Evolutionary conservation across 2,888 invertebrate species (phyloP).

Genomic region (Lithosia quadra): DNA sequence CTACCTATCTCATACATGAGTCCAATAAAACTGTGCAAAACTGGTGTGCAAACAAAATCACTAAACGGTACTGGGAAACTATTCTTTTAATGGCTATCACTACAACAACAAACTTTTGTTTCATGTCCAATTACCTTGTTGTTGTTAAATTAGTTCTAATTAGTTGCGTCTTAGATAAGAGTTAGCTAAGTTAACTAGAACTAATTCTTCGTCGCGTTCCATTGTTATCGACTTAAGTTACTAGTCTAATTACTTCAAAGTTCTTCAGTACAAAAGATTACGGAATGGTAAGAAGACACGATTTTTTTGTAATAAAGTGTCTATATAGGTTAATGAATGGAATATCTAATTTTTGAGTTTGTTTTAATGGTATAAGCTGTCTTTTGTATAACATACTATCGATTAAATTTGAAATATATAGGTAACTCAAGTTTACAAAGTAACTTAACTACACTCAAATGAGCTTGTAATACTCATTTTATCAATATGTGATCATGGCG

Average conservation of each 20-base stretch:
- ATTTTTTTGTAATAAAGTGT: neutral
- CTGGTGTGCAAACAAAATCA: neutral
- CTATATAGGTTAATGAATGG: neutral
- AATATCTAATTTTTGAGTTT: neutral
- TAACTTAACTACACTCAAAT: too few relatives aligned
- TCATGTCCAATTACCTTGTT: neutral
- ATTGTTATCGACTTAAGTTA: slow-evolving; percentile 26
- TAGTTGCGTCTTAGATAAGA: slow-evolving; percentile 28
- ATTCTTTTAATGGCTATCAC: neutral
- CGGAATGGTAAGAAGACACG: neutral
- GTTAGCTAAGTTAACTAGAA: slow-evolving; percentile 22
- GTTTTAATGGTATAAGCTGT: neutral
- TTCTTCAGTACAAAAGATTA: slow-evolving; percentile 3
- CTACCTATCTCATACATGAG: too few relatives aligned
- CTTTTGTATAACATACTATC: neutral
- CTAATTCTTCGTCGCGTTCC: slow-evolving; percentile 24
- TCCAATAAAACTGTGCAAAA: neutral
- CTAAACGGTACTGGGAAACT: neutral
- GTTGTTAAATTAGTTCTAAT: slow-evolving; percentile 25
- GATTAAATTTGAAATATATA: neutral
- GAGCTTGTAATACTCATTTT: too few relatives aligned
- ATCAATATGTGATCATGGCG: too few relatives aligned
- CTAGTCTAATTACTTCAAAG: slow-evolving; percentile 2
- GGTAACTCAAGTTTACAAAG: neutral
- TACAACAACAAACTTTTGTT: slow-evolving; percentile 1